Conservation (phyloP, 2,888 invertebrate genomes). For the Lordiphosa fenestrarum region DNA sequence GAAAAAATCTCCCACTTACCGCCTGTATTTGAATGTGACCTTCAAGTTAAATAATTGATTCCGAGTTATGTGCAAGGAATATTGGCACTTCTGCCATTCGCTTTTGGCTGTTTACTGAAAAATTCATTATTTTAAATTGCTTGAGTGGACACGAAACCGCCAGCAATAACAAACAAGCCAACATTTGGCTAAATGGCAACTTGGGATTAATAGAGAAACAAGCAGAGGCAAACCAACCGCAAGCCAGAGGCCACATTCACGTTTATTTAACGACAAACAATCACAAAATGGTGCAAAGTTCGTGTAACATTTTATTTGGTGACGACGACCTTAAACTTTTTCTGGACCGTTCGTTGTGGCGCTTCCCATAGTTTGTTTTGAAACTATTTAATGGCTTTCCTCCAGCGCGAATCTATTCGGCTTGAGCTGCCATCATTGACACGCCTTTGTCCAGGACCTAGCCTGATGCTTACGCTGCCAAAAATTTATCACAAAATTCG, state of each 20-base stretch:
- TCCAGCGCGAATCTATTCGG: slow-evolving; percentile 33
- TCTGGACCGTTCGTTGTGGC: slow-evolving; percentile 7
- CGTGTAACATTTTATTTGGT: slow-evolving; percentile 37
- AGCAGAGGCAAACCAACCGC: slow-evolving; percentile 34
- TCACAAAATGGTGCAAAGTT: slow-evolving; percentile 58
- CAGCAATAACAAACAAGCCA: slow-evolving; percentile 30
- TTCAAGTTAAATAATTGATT: too few relatives aligned
- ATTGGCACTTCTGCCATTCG: too few relatives aligned
- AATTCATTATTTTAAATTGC: slow-evolving; percentile 61
- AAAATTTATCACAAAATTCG: slow-evolving; percentile 33
- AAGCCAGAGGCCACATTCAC: slow-evolving; percentile 38
- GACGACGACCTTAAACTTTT: slow-evolving; percentile 35
- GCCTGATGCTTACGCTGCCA: slow-evolving; percentile 1
- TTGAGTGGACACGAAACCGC: slow-evolving; percentile 40
- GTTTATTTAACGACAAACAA: slow-evolving; percentile 60
- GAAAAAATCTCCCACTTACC: too few relatives aligned
- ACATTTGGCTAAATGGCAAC: slow-evolving; percentile 56
- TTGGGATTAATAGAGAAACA: slow-evolving; percentile 53
- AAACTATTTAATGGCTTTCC: slow-evolving; percentile 56
- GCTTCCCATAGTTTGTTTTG: slow-evolving; percentile 45
- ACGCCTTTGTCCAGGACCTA: slow-evolving; percentile 3
- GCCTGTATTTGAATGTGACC: too few relatives aligned
- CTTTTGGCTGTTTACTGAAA: slow-evolving; percentile 2
- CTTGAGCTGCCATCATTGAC: slow-evolving; percentile 7
- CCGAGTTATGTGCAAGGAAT: too few relatives aligned